Evolutionary conservation across 2,888 invertebrate species (phyloP).

Genomic region (Megastigmus dorsalis): DNA sequence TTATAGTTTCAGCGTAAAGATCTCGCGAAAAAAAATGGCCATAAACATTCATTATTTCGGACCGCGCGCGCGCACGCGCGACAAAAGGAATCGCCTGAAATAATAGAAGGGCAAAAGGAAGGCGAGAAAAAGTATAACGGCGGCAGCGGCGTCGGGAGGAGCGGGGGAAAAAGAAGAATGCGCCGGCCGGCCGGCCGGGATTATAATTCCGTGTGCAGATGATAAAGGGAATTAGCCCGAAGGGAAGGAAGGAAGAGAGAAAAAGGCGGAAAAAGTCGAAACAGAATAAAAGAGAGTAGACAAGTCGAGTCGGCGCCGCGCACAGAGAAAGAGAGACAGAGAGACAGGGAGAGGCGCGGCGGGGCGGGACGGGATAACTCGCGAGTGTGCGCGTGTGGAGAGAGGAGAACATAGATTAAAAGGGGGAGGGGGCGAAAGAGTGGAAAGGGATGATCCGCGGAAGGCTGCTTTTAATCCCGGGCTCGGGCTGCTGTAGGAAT

Average conservation of each 20-base stretch:
- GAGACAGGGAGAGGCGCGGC: background rate
- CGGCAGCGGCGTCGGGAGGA: background rate
- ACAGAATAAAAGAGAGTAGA: slow-evolving; percentile 1
- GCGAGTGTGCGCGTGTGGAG: background rate
- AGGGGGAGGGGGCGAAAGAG: slow-evolving; percentile 2
- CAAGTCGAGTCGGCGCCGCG: slow-evolving; percentile 26
- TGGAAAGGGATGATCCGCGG: slow-evolving; percentile 37
- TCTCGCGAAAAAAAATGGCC: slow-evolving; percentile 16
- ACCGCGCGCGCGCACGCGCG: slow-evolving; percentile 15
- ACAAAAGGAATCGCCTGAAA: slow-evolving; percentile 49
- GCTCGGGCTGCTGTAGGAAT: slow-evolving; percentile 4
- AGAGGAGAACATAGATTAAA: slow-evolving; percentile 31
- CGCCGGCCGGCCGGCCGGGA: background rate
- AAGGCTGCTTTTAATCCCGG: slow-evolving; percentile 52
- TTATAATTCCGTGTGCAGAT: slow-evolving; percentile 33
- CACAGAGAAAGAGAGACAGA: too few species aligned
- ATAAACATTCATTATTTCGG: slow-evolving; percentile 51
- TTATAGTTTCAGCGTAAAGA: slow-evolving; percentile 43
- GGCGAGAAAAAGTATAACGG: slow-evolving; percentile 14
- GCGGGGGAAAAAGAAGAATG: background rate
- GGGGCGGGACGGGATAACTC: slow-evolving; percentile 30
- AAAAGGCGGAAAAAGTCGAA: slow-evolving; percentile 5
- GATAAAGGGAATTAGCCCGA: slow-evolving; percentile 43
- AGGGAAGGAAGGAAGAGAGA: background rate
- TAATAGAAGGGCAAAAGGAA: slow-evolving; percentile 20